phyloP scores from a whole-genome alignment of 2,797 vertebrate genomes.

The Botia almorhae region DNA sequence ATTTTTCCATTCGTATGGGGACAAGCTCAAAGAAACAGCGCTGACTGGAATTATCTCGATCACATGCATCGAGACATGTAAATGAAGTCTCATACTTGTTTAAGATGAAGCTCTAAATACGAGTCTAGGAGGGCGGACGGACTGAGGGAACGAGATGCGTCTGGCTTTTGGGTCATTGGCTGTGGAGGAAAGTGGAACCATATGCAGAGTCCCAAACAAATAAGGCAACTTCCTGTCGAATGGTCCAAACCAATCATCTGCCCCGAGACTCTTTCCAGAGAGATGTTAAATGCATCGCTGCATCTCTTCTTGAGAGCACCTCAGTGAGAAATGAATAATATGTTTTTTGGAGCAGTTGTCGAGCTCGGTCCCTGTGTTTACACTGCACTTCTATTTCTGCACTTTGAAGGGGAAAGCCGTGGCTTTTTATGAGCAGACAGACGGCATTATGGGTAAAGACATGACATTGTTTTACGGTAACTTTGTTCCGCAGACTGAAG shows the following conservation, averaged over 20 bases:
- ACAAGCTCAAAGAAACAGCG: too few species aligned
- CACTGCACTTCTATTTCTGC: constrained; percentile 29
- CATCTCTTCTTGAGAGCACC: constrained; percentile 50
- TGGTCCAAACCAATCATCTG: constrained; percentile 62
- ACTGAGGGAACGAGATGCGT: constrained; percentile 40
- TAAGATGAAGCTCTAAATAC: constrained; percentile 21
- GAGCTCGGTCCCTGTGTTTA: constrained; percentile 26
- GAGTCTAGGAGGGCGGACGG: constrained; percentile 42
- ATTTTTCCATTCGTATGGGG: too few species aligned
- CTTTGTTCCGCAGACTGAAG: background rate
- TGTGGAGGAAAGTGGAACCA: constrained; percentile 68
- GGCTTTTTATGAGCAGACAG: background rate
- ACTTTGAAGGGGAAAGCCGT: constrained; percentile 4
- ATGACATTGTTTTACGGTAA: background rate
- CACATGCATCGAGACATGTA: constrained; percentile 1
- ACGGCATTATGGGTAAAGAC: background rate
- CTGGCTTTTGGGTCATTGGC: constrained; percentile 59
- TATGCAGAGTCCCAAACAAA: constrained; percentile 66
- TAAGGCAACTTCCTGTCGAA: constrained; percentile 48
- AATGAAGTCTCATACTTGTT: constrained; percentile 43
- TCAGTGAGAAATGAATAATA: constrained; percentile 54
- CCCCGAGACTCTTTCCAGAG: constrained; percentile 60
- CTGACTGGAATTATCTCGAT: background rate
- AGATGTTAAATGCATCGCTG: constrained; percentile 64
- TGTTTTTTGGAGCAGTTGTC: constrained; percentile 35